Conservation (phyloP, 2,797 vertebrate species). For the Glossophaga mutica region DNA sequence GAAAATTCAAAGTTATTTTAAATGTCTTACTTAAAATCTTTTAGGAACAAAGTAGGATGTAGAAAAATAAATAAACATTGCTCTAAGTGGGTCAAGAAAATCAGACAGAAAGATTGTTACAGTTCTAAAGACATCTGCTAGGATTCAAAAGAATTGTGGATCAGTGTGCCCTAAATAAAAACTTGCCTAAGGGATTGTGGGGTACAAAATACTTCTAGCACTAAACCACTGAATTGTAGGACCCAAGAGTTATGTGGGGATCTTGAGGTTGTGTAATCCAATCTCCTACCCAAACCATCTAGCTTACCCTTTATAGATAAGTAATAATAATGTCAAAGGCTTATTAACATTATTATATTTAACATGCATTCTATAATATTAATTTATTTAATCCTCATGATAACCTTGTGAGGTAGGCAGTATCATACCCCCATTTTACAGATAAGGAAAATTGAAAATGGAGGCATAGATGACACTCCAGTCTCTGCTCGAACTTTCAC, state of each 20-base stretch:
- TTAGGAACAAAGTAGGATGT: neutral
- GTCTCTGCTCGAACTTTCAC: neutral
- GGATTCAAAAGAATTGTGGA: neutral
- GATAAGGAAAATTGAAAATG: neutral
- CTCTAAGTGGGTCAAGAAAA: neutral
- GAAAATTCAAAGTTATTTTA: neutral
- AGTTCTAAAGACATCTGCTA: neutral
- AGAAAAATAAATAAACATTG: neutral
- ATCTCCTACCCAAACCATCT: neutral
- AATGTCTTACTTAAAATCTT: constrained; percentile 1
- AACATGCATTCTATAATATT: neutral
- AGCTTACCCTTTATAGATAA: neutral
- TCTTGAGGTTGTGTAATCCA: neutral
- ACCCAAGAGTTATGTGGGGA: neutral
- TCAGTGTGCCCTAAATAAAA: neutral
- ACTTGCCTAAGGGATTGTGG: neutral
- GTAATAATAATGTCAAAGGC: neutral
- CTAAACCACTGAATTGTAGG: neutral
- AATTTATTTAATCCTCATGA: neutral
- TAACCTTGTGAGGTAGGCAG: neutral
- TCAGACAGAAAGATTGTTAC: neutral
- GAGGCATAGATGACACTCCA: neutral
- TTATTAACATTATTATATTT: neutral
- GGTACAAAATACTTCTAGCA: neutral
- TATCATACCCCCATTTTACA: neutral